Base-by-base conservation (phyloP, 2,113 vertebrate species). In the Glaucidium brasilianum region DNA sequence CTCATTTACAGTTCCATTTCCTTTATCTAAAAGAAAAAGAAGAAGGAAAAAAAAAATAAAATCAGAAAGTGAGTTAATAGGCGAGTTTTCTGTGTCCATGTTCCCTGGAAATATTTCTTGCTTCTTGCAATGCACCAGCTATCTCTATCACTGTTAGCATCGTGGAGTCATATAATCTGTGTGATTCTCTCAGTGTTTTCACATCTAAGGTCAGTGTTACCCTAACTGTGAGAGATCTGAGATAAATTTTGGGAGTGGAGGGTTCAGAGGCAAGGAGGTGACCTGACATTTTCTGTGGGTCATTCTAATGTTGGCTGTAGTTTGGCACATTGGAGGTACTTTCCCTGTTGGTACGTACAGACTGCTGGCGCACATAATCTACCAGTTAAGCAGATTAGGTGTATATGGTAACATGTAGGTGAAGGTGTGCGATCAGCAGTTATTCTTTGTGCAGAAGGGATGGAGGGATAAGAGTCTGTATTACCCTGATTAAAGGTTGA, bases 321-420 rank as follows among this genome's bases (percentile, higher is more conserved):
- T 69, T 62, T 53, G 41, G 67, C 37, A 41, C 25, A 9, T 2
- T 37, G 56, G 47, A 19, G 58, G 7, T 34, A 10, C n/a, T 56
- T 73, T 60, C 20, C 53, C 10, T 50, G 5, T 55, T 76, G 37
- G 32, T 29, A 32, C 13, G 15, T 53, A 10, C 8, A 53, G 15
- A 12, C 76, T 69, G 17, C 19, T 69, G 68, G 6, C 18, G 49
- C 4, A 5, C 64, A 27, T 32, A 23, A 23, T 34, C 29, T 73
- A 34, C 23, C 10, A 12, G 52, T 62, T 22, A 66, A 9, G 64
- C 72, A 17, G 8, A 29, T 49, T 18, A n/a, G n/a, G 78, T 64
- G 34, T 18, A 1, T 4, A 8, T 20, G 10, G 9, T 26, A 53
- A 37, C 0, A 0, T 25, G 68, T 56, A 60, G 23, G n/a, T 64